These are phyloP conservation scores for Pollachius pollachius DNA, from an alignment of 2,113 vertebrate species.

Conservation along the genomic window DNA sequence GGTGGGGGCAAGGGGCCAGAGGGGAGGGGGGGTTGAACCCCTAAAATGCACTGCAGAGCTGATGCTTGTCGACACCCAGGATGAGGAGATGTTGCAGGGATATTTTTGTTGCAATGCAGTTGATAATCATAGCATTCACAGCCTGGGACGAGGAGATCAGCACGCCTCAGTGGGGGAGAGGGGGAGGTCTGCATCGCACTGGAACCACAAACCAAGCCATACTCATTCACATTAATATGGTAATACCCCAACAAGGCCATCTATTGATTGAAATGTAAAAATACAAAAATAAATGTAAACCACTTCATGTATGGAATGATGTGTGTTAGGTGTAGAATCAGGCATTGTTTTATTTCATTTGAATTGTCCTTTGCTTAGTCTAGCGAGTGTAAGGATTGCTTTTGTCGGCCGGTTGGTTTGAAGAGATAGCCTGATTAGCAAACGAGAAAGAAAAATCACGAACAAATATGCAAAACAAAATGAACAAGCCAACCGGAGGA, in stretches of 20 bases:
- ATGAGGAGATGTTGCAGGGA: slow-evolving; percentile 11
- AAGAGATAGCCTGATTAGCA: too few relatives aligned
- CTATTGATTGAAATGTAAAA: not conserved
- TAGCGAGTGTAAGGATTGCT: slow-evolving; percentile 21
- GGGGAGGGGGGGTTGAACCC: slow-evolving; percentile 21
- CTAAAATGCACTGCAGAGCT: slow-evolving; percentile 30
- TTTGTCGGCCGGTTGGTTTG: slow-evolving; percentile 14
- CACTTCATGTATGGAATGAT: slow-evolving; percentile 25
- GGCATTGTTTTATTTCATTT: not conserved
- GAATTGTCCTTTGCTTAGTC: not conserved
- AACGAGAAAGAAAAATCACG: not conserved
- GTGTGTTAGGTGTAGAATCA: slow-evolving; percentile 36
- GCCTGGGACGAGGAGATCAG: slow-evolving; percentile 5
- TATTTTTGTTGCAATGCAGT: slow-evolving; percentile 62
- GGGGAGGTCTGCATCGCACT: not conserved
- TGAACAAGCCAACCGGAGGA: slow-evolving; percentile 25
- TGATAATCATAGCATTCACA: slow-evolving; percentile 68
- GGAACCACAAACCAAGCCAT: not conserved
- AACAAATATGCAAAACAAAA: slow-evolving; percentile 65
- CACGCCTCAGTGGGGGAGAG: not conserved
- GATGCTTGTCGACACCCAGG: slow-evolving; percentile 23
- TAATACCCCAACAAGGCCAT: not conserved
- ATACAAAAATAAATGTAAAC: slow-evolving; percentile 12
- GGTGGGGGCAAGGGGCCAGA: slow-evolving; percentile 24
- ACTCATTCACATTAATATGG: not conserved